phyloP scores from a whole-genome alignment of 2,888 invertebrate genomes.

The Amiota mariae region DNA sequence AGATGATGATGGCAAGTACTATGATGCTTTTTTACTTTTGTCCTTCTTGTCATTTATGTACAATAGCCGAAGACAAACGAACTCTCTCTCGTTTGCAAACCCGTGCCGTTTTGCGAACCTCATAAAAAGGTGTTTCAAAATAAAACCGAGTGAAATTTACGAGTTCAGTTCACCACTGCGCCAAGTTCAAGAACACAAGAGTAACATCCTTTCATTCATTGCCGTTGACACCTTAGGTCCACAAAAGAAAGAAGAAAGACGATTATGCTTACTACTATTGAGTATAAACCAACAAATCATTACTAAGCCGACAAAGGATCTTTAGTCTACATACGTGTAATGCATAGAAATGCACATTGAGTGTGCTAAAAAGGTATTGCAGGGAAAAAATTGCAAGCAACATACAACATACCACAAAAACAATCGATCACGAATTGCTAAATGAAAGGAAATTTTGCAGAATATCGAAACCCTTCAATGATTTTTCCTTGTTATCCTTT shows the following conservation, averaged over 20 bases:
- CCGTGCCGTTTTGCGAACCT: background rate
- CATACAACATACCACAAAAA: conserved; percentile 16
- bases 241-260: background rate
- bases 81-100: background rate
- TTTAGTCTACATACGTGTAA: background rate
- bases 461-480: conserved; percentile 12
- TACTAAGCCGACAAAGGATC: background rate
- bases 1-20: too few relatives aligned
- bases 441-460: conserved; percentile 8
- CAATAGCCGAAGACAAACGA: background rate
- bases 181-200: background rate
- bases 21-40: too few relatives aligned
- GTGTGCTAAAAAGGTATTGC: background rate
- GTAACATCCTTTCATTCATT: too few relatives aligned
- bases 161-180: conserved; percentile 11
- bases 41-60: background rate
- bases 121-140: conserved; percentile 4
- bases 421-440: conserved; percentile 19
- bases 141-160: conserved; percentile 14
- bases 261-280: too few relatives aligned
- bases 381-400: background rate
- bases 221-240: background rate
- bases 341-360: background rate
- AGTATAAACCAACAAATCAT: conserved; percentile 16
- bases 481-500: conserved; percentile 16